Base-by-base conservation (phyloP, 2,888 invertebrate species). In the Actias luna region DNA sequence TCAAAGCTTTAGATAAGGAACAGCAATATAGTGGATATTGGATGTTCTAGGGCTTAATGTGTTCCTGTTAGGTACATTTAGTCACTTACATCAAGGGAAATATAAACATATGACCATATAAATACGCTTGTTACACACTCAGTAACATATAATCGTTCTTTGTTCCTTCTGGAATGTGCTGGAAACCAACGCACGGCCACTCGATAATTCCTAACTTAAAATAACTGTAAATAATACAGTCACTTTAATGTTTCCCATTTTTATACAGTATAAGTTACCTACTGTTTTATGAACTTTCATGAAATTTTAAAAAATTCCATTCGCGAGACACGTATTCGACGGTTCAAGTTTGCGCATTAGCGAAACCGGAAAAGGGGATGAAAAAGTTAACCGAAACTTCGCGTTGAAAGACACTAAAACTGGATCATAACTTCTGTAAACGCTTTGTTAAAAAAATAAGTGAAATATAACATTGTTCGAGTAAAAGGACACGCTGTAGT, bases 301-400 rank as follows among this genome's bases (percentile, higher is more conserved):
- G 67, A 79, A 83, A 82, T 78, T 83, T 80, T 76, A 73, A 76
- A 75, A 74, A 77, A 72, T 71, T 70, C 67, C 73, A 74, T 72
- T 76, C 71, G 69, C 72, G 71, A 74, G 70, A 71, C 71, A 72
- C 70, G 74, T 79, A 78, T 77, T 78, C 75, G 76, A 66, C 68
- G 66, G 69, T 67, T 69, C 78, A 84, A 87, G 81, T 86, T 86
- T 80, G 77, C 77, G 79, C 85, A 86, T 86, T 87, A 85, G 84
- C 80, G 76, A 72, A 76, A 73, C 79, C 76, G 80, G 83, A 83
- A 85, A 85, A 87, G 83, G 80, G 82, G 80, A 84, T 83, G 84
- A 84, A 84, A 85, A 87, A 87, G 79, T 85, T 85, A 73, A 74
- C 72, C 71, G 74, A 75, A 78, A 79, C 75, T 78, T 79, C 65